phyloP scores from a whole-genome alignment of 2,797 vertebrate genomes.

The Chelon labrosus region DNA sequence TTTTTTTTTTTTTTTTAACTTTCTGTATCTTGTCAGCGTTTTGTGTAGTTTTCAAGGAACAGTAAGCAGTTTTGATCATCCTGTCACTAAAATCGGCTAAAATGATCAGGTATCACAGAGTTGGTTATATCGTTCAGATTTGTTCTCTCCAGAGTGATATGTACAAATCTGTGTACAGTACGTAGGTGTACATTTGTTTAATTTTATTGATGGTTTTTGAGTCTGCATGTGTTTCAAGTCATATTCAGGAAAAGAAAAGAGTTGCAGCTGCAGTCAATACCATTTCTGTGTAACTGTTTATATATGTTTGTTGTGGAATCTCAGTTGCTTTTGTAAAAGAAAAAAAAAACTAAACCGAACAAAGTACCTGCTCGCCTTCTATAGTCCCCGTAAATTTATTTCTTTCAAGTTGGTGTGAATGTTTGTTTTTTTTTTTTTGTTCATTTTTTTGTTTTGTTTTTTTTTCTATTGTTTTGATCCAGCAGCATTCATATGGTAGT shows the following conservation, averaged over 20 bases:
- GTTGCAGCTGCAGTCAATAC: slow-evolving; percentile 69
- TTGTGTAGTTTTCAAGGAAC: slow-evolving; percentile 52
- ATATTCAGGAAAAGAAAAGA: slow-evolving; percentile 81
- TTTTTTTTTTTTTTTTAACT: slow-evolving; percentile 49
- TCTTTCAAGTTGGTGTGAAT: slow-evolving; percentile 52
- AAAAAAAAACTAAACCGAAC: slow-evolving; percentile 11
- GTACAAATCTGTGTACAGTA: slow-evolving; percentile 63
- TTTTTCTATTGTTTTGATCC: slow-evolving; percentile 72
- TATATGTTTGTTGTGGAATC: slow-evolving; percentile 34
- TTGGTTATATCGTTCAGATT: slow-evolving; percentile 47
- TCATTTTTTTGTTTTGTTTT: slow-evolving; percentile 18
- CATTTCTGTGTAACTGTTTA: slow-evolving; percentile 56
- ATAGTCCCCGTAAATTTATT: slow-evolving; percentile 22
- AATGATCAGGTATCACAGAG: slow-evolving; percentile 57
- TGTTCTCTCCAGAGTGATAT: slow-evolving; percentile 54
- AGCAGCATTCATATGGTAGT: slow-evolving; percentile 76
- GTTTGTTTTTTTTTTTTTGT: slow-evolving; percentile 20
- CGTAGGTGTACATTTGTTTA: slow-evolving; percentile 50
- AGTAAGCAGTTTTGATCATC: slow-evolving; percentile 50
- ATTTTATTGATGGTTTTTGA: slow-evolving; percentile 56
- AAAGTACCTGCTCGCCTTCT: slow-evolving; percentile 16
- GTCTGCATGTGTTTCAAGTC: slow-evolving; percentile 83
- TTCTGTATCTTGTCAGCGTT: slow-evolving; percentile 60
- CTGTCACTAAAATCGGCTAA: slow-evolving; percentile 60
- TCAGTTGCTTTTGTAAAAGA: slow-evolving; percentile 9